Conservation (phyloP, 2,797 vertebrate genomes). For the Falco berigora region DNA sequence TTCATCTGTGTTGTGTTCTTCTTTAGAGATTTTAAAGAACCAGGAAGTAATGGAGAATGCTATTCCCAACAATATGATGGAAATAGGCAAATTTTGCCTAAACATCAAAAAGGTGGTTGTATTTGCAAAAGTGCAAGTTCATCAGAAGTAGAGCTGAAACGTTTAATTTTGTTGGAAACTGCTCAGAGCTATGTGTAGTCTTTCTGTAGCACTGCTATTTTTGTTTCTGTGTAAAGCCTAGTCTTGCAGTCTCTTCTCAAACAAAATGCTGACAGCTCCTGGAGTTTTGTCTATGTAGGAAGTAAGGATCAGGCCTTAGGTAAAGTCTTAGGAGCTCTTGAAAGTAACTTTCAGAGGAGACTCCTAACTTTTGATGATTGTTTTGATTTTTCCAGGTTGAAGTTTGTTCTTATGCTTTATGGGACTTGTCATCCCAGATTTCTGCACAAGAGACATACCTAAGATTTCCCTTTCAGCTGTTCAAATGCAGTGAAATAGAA, state of each 20-base stretch:
- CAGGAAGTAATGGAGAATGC: background rate
- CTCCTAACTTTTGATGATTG: background rate
- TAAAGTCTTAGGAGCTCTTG: background rate
- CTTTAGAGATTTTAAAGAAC: background rate
- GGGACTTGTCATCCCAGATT: background rate
- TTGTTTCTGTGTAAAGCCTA: background rate
- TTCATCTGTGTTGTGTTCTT: background rate
- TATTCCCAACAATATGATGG: background rate
- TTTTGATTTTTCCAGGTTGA: background rate
- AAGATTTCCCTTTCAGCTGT: background rate
- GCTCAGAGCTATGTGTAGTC: background rate
- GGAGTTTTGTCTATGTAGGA: background rate
- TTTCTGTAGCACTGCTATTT: background rate
- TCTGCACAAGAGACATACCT: background rate
- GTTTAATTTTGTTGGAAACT: background rate
- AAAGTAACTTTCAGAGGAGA: background rate
- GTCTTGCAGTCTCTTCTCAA: background rate
- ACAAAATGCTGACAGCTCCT: background rate
- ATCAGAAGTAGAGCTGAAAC: background rate
- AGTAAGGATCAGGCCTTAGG: background rate
- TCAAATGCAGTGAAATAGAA: conserved; percentile 27
- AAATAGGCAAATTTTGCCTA: background rate
- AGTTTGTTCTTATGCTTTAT: background rate
- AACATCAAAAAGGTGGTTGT: background rate
- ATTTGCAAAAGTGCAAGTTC: background rate